Base-by-base conservation (phyloP, 1,140 invertebrate genomes). In the Helicorthomorpha holstii region DNA sequence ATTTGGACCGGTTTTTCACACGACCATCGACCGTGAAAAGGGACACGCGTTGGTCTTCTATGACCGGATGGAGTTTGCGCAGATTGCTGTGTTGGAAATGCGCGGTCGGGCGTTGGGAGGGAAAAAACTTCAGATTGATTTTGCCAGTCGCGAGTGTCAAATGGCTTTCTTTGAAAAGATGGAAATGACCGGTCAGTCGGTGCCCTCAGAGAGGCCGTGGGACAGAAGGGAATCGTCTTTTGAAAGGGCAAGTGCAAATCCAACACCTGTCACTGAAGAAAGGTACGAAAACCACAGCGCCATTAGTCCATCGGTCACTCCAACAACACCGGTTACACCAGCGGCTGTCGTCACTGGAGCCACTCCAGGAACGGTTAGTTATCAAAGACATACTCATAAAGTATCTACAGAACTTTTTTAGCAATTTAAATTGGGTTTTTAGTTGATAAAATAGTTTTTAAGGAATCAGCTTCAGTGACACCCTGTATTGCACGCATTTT, bases 41-140 rank as follows among this genome's bases (percentile, higher is more conserved):
- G 82, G 84, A 50, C 80, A 89, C 63, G 88, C 88, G 50, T 73
- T 97, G 42, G 80, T 95, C 21, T 85, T 85, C 62, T 96, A 87
- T 72, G 88, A 93, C 63, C 84, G 87, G 71, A 82, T 87, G 25
- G 72, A 74, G 50, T 64, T 64, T 62, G 89, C 91, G 25, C 85
- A 90, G 64, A 75, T 77, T 41, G 91, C 90, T 51, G 85, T 95
- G 42, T 85, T 82, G 64, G 90, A 96, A 65, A 84, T 95, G 79
- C 78, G 90, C 24, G 87, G 85, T 44, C 75, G 84, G 27, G 78
- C 78, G 48, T 70, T 93, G 53, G 78, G 82, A 54, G 82, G 84
- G 47, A 79, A 83, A 56, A 82, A 84, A 61, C 75, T 95, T 14
- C 68, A 70, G n/a, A 85, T 95, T 57, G 92, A 97, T 71, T 96